A percentile compares a stretch with the other conserved stretches of the same genome.
These are phyloP conservation scores for Dermatemys mawii DNA, from an alignment of 2,113 vertebrate genomes.

Conservation along the genomic window DNA sequence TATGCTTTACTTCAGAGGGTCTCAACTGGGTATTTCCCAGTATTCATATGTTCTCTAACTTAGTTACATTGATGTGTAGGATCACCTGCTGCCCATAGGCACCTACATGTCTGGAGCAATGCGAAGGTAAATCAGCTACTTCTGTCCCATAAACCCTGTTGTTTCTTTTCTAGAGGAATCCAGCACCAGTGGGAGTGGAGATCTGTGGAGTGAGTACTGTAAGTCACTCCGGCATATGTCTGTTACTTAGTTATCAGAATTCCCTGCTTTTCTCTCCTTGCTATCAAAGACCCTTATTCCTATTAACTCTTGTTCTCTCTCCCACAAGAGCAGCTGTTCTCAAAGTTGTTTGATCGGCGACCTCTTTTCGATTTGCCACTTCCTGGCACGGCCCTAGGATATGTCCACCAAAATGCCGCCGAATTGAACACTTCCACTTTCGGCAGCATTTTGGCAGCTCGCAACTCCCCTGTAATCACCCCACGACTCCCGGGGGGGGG, in stretches of 20 bases:
- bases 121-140: neutral
- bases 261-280: neutral
- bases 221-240: neutral
- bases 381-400: too few relatives aligned
- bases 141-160: neutral
- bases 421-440: too few relatives aligned
- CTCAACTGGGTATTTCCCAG: neutral
- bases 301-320: neutral
- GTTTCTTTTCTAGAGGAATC: neutral
- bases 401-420: too few relatives aligned
- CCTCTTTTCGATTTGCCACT: too few relatives aligned
- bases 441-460: too few relatives aligned
- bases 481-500: too few relatives aligned
- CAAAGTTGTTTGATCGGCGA: too few relatives aligned
- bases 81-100: neutral
- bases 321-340: too few relatives aligned
- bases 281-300: neutral
- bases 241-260: neutral
- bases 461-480: too few relatives aligned
- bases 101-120: neutral
- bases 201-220: conserved; percentile 20
- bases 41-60: neutral
- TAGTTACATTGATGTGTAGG: neutral
- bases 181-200: neutral
- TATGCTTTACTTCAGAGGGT: neutral